Evolutionary conservation across 2,888 invertebrate genomes (phyloP), one percentile per base, ranked within the genome.

Genomic region (Neoaliturus tenellus): DNA sequence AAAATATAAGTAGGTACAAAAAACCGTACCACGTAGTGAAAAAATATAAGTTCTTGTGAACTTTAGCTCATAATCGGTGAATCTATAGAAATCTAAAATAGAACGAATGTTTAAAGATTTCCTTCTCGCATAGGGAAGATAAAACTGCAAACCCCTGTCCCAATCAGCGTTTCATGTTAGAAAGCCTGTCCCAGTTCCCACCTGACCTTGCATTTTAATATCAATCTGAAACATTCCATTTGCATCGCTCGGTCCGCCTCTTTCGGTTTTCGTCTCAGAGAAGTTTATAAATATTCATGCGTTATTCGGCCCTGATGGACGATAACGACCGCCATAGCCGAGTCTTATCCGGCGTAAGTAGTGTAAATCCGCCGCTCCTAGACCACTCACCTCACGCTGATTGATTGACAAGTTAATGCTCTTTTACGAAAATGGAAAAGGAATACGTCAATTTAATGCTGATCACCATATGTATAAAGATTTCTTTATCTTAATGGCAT

Each of bases 191-290:
- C 71, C 39, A 71, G 39, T 39, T 71, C 5, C 67, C 71, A 23
- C 39, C 10, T 20, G 71, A 41, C 39, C 78, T 55, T 39, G 78
- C 78, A 78, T 78, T 48, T 78, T 78, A 78, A 75, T 71, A n/a
- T n/a, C 12, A 75, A 78, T 55, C 51, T n/a, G 31, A 75, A 35
- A 35, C 41, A 55, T 55, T 78, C 78, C 78, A 78, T 78, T 78
- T 78, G 73, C 73, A 75, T 75, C 25, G 44, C 73, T 75, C 10
- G 78, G 78, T 35, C 78, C 78, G 78, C 78, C 78, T 78, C 78
- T 78, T 78, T 78, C 78, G 31, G 78, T 78, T 78, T 75, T 55
- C 55, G 55, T 35, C 55, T 12, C n/a, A 55, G 78, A 55, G 35
- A 12, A 41, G 33, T 78, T 48, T 33, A 78, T 78, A 55, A 78